Conservation (phyloP, 2,888 invertebrate genomes). For the Orthosia gracilis region DNA sequence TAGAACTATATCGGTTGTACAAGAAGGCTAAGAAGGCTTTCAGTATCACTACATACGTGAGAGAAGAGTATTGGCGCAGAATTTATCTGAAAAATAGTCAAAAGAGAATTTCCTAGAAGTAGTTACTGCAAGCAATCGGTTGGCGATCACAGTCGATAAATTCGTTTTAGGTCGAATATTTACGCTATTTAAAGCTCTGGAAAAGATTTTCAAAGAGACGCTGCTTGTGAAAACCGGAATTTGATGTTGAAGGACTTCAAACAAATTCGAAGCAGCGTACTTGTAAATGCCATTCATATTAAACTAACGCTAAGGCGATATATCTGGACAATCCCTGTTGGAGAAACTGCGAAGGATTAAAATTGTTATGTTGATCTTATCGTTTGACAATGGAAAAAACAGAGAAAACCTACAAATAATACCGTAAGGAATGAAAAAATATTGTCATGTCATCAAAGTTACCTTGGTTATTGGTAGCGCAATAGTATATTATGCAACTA, state of each 20-base stretch:
- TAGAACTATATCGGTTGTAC: too few relatives aligned
- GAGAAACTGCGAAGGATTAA: neutral
- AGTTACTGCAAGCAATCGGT: neutral
- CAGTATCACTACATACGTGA: too few relatives aligned
- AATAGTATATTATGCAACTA: too few relatives aligned
- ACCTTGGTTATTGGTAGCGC: neutral
- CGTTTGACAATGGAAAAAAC: too few relatives aligned
- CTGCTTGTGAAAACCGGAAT: neutral
- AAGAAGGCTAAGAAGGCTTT: too few relatives aligned
- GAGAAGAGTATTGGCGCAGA: too few relatives aligned
- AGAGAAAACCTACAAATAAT: too few relatives aligned
- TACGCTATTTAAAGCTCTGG: neutral
- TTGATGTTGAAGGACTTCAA: neutral
- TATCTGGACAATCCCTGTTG: neutral
- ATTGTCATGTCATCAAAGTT: neutral
- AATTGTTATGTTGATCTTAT: too few relatives aligned
- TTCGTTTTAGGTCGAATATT: neutral
- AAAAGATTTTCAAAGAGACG: neutral
- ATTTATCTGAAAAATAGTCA: neutral
- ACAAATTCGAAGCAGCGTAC: neutral
- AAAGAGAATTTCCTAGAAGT: slow-evolving; percentile 6
- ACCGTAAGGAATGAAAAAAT: too few relatives aligned
- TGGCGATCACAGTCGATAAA: neutral
- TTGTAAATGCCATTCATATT: neutral
- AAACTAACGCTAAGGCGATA: neutral